phyloP scores from a whole-genome alignment of 2,113 vertebrate species.

The Paraplagusia blochii region DNA sequence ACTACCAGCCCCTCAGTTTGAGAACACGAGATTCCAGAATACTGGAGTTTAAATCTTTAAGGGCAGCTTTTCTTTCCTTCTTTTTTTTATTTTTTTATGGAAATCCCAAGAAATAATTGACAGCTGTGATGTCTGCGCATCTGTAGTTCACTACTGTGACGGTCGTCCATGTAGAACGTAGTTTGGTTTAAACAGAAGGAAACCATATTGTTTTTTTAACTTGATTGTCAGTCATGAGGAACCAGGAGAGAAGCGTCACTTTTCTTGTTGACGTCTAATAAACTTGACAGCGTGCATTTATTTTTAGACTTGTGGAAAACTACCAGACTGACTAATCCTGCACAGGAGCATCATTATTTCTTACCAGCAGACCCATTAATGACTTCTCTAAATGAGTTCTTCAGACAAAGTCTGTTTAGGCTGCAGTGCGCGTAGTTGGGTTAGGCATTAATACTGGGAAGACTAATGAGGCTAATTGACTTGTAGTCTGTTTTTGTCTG shows the following conservation, averaged over 20 bases:
- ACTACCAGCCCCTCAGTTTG: no score
- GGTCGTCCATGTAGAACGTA: background rate
- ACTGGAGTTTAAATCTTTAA: no score
- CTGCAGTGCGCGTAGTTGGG: background rate
- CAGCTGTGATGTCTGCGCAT: background rate
- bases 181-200: background rate
- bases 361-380: conserved; percentile 35
- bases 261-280: conserved; percentile 16
- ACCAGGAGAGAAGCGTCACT: background rate
- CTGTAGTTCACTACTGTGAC: background rate
- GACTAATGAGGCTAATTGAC: background rate
- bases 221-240: conserved; percentile 3
- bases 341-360: conserved; percentile 23
- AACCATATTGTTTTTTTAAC: background rate
- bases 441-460: background rate
- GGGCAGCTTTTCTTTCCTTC: no score
- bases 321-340: conserved; percentile 20
- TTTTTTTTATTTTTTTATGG: no score
- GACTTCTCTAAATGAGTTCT: conserved; percentile 29
- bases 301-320: conserved; percentile 29
- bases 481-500: background rate
- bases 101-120: background rate
- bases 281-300: conserved; percentile 26
- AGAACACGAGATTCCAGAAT: no score
- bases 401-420: conserved; percentile 1